Conservation (phyloP, 2,797 vertebrate species). For the Pseudotriccus pelzelni region DNA sequence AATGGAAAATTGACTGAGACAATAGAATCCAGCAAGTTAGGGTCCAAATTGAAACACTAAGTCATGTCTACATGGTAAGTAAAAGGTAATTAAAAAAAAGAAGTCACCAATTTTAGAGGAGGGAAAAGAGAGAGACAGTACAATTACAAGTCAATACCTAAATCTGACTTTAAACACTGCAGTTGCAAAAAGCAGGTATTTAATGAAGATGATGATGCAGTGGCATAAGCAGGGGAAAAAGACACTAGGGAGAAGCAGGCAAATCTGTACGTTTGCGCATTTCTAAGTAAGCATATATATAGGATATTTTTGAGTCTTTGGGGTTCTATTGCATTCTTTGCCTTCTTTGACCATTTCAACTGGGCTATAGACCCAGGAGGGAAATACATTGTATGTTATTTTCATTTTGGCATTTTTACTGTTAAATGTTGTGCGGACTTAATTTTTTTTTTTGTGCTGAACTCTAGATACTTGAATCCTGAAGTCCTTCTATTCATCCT, state of each 20-base stretch:
- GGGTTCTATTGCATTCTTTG: background rate
- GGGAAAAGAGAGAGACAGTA: background rate
- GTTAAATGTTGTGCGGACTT: background rate
- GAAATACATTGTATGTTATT: background rate
- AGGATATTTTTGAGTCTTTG: constrained; percentile 14
- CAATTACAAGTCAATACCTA: constrained; percentile 28
- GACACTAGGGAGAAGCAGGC: background rate
- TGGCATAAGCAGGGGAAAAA: background rate
- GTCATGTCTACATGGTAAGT: background rate
- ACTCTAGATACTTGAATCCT: background rate
- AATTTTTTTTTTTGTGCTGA: constrained; percentile 8
- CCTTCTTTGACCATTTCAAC: background rate
- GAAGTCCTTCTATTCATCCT: constrained; percentile 26
- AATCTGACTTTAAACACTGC: constrained; percentile 41
- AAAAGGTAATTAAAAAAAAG: constrained; percentile 44
- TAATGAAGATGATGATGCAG: background rate
- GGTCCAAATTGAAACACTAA: constrained; percentile 36
- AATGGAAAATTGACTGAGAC: constrained; percentile 45
- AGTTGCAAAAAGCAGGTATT: constrained; percentile 43
- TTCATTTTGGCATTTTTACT: constrained; percentile 13
- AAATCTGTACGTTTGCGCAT: background rate
- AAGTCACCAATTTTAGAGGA: background rate
- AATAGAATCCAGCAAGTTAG: constrained; percentile 8
- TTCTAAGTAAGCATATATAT: background rate
- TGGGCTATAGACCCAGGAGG: background rate